Conservation (phyloP, 2,888 invertebrate species). For the Scaptomyza caliginosa region DNA sequence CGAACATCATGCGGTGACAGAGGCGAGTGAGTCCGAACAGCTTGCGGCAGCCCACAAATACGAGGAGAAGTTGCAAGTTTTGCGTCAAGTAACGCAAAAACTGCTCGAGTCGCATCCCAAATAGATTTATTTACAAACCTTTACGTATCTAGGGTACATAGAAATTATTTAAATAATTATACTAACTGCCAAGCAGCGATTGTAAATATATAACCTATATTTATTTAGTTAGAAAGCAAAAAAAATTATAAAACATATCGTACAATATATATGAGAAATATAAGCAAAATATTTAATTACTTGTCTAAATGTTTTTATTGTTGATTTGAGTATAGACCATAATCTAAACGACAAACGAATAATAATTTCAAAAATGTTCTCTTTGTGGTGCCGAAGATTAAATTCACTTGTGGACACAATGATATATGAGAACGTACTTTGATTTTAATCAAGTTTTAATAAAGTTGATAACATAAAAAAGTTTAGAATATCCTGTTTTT, state of each 20-base stretch:
- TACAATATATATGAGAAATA: constrained; percentile 4
- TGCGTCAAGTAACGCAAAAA: constrained; percentile 66
- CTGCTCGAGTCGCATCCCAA: constrained; percentile 62
- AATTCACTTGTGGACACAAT: background rate
- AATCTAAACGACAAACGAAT: background rate
- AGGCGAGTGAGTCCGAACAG: constrained; percentile 48
- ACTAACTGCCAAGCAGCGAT: constrained; percentile 59
- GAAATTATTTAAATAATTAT: background rate
- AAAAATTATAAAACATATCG: constrained; percentile 1
- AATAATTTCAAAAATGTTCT: background rate
- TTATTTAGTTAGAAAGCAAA: constrained; percentile 42
- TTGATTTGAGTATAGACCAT: background rate
- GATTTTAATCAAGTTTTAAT: background rate
- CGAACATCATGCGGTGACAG: constrained; percentile 31
- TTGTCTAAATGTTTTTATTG: background rate
- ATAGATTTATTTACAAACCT: constrained; percentile 17
- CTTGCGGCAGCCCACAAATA: constrained; percentile 57
- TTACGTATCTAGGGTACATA: background rate
- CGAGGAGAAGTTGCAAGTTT: constrained; percentile 60
- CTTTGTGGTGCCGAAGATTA: background rate
- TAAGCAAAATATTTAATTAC: background rate
- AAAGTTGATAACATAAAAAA: background rate
- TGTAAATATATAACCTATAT: constrained; percentile 46
- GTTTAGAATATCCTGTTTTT: no score
- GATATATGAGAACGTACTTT: background rate